Evolutionary conservation across 2,113 vertebrate genomes (phyloP), one percentile per base, ranked within the genome.

Genomic region (Helogale parvula): DNA sequence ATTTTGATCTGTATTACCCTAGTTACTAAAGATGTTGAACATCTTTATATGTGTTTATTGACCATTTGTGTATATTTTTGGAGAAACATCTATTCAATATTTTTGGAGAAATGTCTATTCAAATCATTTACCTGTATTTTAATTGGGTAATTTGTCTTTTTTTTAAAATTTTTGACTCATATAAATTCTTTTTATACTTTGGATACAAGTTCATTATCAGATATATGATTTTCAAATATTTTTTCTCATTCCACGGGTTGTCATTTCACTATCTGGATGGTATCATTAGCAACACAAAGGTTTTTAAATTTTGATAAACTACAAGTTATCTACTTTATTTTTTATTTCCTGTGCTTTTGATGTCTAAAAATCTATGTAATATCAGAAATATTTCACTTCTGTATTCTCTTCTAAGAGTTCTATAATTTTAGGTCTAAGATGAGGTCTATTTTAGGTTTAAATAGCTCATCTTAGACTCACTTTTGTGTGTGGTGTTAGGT

Each of bases 241-340:
- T 82, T 52, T 19, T 79, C 50, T 85, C 52, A 80, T 52, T 71
- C 38, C 72, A 54, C 41, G 21, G 21, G 9, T 63, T 63, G 11
- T 86, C 17, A 63, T 83, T 76, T 60, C 29, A 76, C 33, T 4
- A 31, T 82, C 54, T 35, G 65, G 10, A 38, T 85, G 29, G 41
- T 90, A 31, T 60, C 25, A 57, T 50, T 68, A 60, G 9, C 23
- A 35, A 16, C 13, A 76, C 35, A 74, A 93, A 83, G 7, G 3
- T 25, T 74, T 93, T 76, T 57, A 2, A 66, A 83, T 54, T 74
- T 96, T 93, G 23, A 74, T 88, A 94, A 90, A 45, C 33, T 85
- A 38, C 31, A 82, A 45, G 45, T 47, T 92, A 60, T 71, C 10
- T 76, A 41, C 35, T 83, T 83, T 89, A 71, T 38, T 25, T 68